Base-by-base conservation (phyloP, 2,888 invertebrate genomes). In the Nycteola revayana region DNA sequence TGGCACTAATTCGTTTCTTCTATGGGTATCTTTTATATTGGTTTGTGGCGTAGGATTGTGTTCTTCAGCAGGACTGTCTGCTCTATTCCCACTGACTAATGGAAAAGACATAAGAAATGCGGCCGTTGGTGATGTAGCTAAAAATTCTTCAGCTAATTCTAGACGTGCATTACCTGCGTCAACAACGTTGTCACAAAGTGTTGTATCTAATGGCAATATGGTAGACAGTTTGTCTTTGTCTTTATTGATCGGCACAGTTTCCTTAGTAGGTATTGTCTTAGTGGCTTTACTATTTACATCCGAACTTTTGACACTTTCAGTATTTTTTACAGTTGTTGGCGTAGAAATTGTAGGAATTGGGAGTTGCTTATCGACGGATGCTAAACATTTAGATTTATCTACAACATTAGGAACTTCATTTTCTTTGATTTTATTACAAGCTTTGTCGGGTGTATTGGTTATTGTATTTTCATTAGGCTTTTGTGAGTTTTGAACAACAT, bases 41-140 rank as follows among this genome's bases (percentile, higher is more conserved):
- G 47, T 20, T 39, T 62, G 69, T 28, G 55, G 27, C 14, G 63
- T 39, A 42, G 37, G 71, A 28, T 71, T 68, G 30, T 53, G 49
- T 38, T 87, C 88, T 35, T 88, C 88, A 11, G 81, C 79, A 5
- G 89, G 88, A 38, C 89, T 89, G 26, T 89, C 89, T 17, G 88
- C 89, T 51, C 89, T 75, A 42, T 87, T 88, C 1, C 89, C 89
- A 58, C 88, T 93, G 0, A 94, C 94, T 28, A 94, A 73, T 0
- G 94, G 94, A 61, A 94, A 94, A 1, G 94, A 93, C 82, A 93
- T 90, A 7, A 94, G 79, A 66, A 94, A 94, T 1, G 94, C 94
- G 7, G 94, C 94, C 1, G 94, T 94, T 3, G 94, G 94, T 1
- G 94, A 94, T 30, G 89, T 86, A 32, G 89, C 89, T 48, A 88